Evolutionary conservation across 1,140 invertebrate genomes (phyloP).

Genomic region (Colletes latitarsis): DNA sequence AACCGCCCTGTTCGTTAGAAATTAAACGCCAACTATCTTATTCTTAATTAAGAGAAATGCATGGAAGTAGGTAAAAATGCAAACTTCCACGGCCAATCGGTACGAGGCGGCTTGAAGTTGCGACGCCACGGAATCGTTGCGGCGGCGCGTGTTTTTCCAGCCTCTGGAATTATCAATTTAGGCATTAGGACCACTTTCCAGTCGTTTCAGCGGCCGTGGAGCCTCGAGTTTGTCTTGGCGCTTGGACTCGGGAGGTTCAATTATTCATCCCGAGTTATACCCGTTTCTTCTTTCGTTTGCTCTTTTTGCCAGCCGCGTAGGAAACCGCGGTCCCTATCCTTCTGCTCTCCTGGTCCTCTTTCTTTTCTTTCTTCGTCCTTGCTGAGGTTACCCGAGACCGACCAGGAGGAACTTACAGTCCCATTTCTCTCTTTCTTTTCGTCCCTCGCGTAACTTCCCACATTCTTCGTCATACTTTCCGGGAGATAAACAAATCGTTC

Average conservation of each 20-base stretch:
- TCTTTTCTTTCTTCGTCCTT: not conserved
- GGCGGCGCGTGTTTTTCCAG: conserved; percentile 34
- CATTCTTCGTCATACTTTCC: not conserved
- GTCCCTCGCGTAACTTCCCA: not conserved
- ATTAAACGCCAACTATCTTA: conserved; percentile 21
- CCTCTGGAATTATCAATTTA: conserved; percentile 59
- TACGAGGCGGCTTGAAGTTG: not conserved
- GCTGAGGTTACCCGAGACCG: conserved; percentile 18
- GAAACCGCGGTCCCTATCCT: conserved; percentile 47
- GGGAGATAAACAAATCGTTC: conserved; percentile 45
- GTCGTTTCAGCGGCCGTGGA: conserved; percentile 8
- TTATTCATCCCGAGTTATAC: conserved; percentile 62
- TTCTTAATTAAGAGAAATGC: conserved; percentile 43
- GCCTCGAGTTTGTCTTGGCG: conserved; percentile 53
- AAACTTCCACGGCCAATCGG: conserved; percentile 35
- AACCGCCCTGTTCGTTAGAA: not conserved
- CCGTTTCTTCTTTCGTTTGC: conserved; percentile 49
- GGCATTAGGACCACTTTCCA: conserved; percentile 58
- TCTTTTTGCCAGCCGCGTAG: conserved; percentile 51
- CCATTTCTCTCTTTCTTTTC: not conserved
- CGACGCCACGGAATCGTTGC: conserved; percentile 4
- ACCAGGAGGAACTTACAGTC: conserved; percentile 13
- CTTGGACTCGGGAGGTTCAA: conserved; percentile 57
- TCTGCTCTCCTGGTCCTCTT: not conserved
- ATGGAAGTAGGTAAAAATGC: conserved; percentile 35